Conservation (phyloP, 2,888 invertebrate species). For the Troides helena region DNA sequence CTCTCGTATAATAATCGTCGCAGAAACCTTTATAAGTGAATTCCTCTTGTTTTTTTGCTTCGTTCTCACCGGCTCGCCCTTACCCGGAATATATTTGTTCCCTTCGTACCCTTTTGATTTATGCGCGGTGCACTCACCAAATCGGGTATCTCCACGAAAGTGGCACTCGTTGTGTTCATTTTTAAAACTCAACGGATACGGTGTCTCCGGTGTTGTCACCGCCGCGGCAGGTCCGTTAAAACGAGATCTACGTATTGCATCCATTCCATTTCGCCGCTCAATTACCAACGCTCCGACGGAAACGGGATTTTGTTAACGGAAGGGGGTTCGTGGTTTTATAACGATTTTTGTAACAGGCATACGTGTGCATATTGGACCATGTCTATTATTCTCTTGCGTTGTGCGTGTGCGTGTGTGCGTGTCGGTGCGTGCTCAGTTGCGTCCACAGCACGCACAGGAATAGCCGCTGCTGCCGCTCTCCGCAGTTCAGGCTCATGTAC, state of each 20-base stretch:
- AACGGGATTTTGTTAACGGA: constrained; percentile 64
- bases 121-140: constrained; percentile 57
- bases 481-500: constrained; percentile 46
- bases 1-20: constrained; percentile 28
- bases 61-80: constrained; percentile 52
- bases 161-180: constrained; percentile 66
- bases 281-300: constrained; percentile 63
- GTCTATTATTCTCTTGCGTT: constrained; percentile 62
- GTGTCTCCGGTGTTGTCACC: constrained; percentile 74
- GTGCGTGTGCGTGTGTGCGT: constrained; percentile 55
- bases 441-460: constrained; percentile 70
- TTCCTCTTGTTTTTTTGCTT: constrained; percentile 49
- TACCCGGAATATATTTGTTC: constrained; percentile 45
- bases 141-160: constrained; percentile 59
- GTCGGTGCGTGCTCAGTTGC: constrained; percentile 68
- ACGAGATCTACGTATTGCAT: constrained; percentile 50
- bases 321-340: constrained; percentile 58
- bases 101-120: constrained; percentile 69
- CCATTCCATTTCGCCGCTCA: constrained; percentile 58
- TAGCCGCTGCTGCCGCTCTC: constrained; percentile 65
- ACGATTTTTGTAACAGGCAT: constrained; percentile 54
- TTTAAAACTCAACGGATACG: constrained; percentile 71
- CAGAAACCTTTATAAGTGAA: constrained; percentile 44
- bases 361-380: constrained; percentile 45
- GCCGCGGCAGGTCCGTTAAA: constrained; percentile 51